These are phyloP conservation scores for Zootermopsis nevadensis DNA, from an alignment of 2,888 invertebrate species.

Conservation along the genomic window DNA sequence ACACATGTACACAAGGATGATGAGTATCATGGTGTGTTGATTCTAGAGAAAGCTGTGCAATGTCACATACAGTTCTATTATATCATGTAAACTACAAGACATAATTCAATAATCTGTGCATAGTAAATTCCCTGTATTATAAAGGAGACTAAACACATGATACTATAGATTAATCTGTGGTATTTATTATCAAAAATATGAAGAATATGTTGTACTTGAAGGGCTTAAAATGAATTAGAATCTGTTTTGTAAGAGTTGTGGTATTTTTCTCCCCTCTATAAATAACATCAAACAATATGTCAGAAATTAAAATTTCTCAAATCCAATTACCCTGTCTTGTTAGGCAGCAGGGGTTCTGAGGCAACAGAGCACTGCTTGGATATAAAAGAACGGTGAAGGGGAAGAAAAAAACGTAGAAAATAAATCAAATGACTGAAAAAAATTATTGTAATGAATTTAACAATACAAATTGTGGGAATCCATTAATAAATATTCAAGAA, in stretches of 20 bases:
- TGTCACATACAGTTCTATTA: not conserved
- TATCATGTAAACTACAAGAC: not conserved
- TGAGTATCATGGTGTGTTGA: not conserved
- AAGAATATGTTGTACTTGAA: not conserved
- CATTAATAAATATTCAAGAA: no score
- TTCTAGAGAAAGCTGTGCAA: constrained; percentile 28
- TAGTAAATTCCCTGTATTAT: not conserved
- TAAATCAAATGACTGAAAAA: no score
- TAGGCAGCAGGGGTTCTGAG: no score
- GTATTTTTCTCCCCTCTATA: no score
- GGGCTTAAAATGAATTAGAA: not conserved
- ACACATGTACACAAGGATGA: not conserved
- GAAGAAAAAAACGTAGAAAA: no score
- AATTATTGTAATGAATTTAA: no score
- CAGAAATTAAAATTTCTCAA: no score
- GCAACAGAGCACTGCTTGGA: no score
- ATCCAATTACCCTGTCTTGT: no score
- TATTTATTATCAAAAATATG: not conserved
- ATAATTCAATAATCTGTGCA: constrained; percentile 30
- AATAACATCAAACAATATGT: no score
- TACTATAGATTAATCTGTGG: not conserved
- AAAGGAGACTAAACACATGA: not conserved
- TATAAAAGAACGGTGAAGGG: no score
- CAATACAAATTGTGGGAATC: no score
- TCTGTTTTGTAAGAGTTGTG: not conserved